Evolutionary conservation across 2,113 vertebrate genomes (phyloP).

Genomic region (Pao palembangensis): DNA sequence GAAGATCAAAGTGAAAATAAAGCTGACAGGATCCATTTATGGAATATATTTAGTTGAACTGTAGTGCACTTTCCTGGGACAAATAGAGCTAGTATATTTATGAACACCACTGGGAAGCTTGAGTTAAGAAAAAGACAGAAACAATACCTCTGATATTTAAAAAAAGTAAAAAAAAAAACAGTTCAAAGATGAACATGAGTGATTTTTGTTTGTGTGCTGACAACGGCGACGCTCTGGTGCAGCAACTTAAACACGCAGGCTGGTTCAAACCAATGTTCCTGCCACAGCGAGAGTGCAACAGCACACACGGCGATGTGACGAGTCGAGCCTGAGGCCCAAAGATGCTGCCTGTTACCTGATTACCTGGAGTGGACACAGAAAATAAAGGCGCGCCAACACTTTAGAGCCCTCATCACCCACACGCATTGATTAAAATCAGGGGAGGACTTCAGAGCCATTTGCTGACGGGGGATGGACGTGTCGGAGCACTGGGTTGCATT

Average conservation of each 20-base stretch:
- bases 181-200: neutral
- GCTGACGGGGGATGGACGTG: neutral
- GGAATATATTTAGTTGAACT: neutral
- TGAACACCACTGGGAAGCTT: no score
- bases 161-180: neutral
- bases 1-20: slow-evolving; percentile 6
- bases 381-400: slow-evolving; percentile 7
- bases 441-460: neutral
- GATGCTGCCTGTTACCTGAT: slow-evolving; percentile 14
- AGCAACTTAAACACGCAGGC: neutral
- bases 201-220: neutral
- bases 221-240: neutral
- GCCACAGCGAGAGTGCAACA: neutral
- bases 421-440: slow-evolving; percentile 44
- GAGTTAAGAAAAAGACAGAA: no score
- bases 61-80: neutral
- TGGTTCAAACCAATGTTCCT: slow-evolving; percentile 7
- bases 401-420: slow-evolving; percentile 2
- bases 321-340: neutral
- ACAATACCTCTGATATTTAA: no score
- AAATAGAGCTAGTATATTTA: neutral
- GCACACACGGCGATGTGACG: neutral
- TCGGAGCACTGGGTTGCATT: neutral
- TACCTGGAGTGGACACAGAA: slow-evolving; percentile 3
- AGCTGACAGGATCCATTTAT: neutral